These are phyloP conservation scores for Eriocheir sinensis DNA, from an alignment of 1,140 invertebrate species.

Conservation along the genomic window DNA sequence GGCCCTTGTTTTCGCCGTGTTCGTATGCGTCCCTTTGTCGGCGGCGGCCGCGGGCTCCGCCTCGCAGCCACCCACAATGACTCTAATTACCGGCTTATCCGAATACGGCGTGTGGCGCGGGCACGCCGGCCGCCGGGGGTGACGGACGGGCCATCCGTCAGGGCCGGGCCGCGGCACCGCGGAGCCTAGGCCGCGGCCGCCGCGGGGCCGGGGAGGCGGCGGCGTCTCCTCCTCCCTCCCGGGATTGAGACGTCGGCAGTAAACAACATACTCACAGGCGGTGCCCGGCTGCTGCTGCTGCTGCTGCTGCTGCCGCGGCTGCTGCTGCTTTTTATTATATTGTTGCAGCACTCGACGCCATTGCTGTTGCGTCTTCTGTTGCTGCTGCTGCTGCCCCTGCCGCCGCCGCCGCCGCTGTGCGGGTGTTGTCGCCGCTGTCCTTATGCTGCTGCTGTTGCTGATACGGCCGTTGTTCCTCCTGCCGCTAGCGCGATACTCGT, in stretches of 20 bases:
- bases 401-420: no score
- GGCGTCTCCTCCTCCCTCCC: conserved; percentile 31
- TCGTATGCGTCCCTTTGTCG: conserved; percentile 45
- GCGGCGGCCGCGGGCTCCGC: neutral
- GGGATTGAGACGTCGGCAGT: conserved; percentile 66
- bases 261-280: conserved; percentile 68
- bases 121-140: neutral
- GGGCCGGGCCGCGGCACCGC: neutral
- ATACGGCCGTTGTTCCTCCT: no score
- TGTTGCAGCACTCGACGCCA: no score
- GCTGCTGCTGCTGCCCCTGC: no score
- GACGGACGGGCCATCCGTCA: conserved; percentile 47
- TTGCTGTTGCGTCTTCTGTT: neutral
- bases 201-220: conserved; percentile 29
- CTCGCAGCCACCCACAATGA: conserved; percentile 40
- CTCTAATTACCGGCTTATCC: conserved; percentile 47
- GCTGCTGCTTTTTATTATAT: no score
- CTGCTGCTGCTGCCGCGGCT: neutral
- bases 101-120: conserved; percentile 1
- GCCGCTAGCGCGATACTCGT: no score
- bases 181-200: conserved; percentile 11
- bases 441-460: no score
- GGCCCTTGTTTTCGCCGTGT: conserved; percentile 65
- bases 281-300: conserved; percentile 32
- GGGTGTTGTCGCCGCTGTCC: no score